These are phyloP conservation scores for Coracopsis vasa DNA, from an alignment of 2,113 vertebrate genomes.

Conservation along the genomic window DNA sequence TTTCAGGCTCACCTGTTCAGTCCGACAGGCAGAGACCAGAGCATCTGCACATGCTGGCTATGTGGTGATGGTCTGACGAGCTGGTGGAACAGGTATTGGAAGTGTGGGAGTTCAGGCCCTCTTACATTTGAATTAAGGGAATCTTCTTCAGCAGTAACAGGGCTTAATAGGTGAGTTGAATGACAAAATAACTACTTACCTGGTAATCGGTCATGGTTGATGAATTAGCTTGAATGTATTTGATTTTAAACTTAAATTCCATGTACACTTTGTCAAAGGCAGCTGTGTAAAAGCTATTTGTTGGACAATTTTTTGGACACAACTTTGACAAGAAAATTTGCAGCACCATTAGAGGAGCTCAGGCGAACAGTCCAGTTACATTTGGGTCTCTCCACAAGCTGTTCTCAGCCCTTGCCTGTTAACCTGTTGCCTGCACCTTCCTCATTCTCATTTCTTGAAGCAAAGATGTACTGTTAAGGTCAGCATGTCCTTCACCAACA, in stretches of 20 bases:
- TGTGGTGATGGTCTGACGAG: accelerated
- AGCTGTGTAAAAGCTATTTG: background rate
- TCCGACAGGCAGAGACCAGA: background rate
- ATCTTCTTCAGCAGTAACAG: background rate
- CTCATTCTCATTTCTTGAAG: accelerated
- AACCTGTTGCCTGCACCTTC: background rate
- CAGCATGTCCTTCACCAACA: background rate
- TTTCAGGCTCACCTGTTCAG: background rate
- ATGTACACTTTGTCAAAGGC: background rate
- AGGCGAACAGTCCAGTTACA: background rate
- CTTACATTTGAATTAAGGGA: background rate
- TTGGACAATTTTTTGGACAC: background rate
- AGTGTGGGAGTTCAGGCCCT: background rate
- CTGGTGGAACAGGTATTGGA: background rate
- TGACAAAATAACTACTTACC: background rate
- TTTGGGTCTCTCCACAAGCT: background rate
- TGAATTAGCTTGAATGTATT: background rate
- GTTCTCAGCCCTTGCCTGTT: background rate
- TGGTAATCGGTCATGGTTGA: background rate
- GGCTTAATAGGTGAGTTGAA: background rate
- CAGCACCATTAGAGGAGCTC: background rate
- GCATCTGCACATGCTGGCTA: background rate
- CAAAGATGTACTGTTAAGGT: background rate
- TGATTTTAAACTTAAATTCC: background rate
- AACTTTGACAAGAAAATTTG: background rate